Evolutionary conservation across 2,113 vertebrate genomes (phyloP), one percentile per base, ranked within the genome.

Genomic region (Stomatorhinus ivindoensis): DNA sequence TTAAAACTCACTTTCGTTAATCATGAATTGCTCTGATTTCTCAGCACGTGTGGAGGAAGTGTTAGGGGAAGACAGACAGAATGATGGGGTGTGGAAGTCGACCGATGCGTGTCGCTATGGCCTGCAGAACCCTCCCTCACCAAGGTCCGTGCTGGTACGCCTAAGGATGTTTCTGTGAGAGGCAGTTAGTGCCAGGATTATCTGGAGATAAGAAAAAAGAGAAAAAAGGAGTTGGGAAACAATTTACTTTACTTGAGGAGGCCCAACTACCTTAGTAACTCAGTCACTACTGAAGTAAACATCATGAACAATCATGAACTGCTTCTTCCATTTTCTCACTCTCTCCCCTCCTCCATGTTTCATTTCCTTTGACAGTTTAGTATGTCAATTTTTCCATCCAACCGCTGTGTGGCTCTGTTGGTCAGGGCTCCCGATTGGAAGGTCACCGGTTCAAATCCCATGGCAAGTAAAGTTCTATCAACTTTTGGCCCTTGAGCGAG

Each of bases 1-100:
- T 89, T 82, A 90, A 90, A 90, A 88, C 89, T 58, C 9, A 83
- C 87, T 90, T 88, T 88, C 69, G 88, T 82, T 80, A 46, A 46
- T 24, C 46, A 3, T 13, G n/a, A 83, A 90, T 88, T 73, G 73
- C 51, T 46, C 39, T 61, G 35, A 61, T 61, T 88, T 90, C 65
- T 27, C 46, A n/a, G 10, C 10, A 65, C 31, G 5, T 48, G n/a
- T 27, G 24, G 17, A 21, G 27, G 31, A 44, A n/a, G 21, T 65
- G 27, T 24, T n/a, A 2, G 44, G 7, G 19, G 82, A 35, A 44
- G 73, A 42, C 31, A 27, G 35, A 88, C 19, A 11, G 46, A 42
- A 51, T 15, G n/a, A 87, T 27, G 42, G 61, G 24, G 69, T 80
- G 73, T 42, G 7, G 17, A 80, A 44, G 39, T 76, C 42, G 44